phyloP scores from a whole-genome alignment of 2,797 vertebrate genomes.

The Phoebastria nigripes region DNA sequence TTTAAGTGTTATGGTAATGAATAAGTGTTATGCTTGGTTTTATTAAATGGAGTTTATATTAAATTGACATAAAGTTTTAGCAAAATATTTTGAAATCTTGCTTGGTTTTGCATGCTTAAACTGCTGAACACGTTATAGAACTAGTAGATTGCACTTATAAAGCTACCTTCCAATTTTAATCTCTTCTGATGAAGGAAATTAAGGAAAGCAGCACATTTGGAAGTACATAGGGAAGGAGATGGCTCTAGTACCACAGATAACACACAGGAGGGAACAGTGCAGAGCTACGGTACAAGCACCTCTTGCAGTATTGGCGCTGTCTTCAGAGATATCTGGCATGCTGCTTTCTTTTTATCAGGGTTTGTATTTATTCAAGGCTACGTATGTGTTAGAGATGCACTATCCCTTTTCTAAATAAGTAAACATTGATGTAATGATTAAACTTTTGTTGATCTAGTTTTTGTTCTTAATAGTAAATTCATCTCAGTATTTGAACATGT shows the following conservation, averaged over 20 bases:
- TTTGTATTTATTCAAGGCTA: slow-evolving; percentile 87
- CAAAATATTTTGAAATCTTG: background rate
- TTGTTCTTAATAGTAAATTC: background rate
- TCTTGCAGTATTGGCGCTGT: slow-evolving; percentile 87
- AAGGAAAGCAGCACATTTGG: slow-evolving; percentile 98
- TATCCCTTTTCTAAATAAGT: slow-evolving; percentile 72
- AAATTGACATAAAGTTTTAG: background rate
- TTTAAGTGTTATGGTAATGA: background rate
- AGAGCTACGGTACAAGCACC: slow-evolving; percentile 81
- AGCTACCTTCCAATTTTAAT: slow-evolving; percentile 77
- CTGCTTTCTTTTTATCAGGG: slow-evolving; percentile 97
- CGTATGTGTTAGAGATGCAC: slow-evolving; percentile 70
- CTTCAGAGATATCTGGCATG: slow-evolving; percentile 98
- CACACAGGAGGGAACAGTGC: slow-evolving; percentile 91
- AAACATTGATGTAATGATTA: slow-evolving; percentile 35
- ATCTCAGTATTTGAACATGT: background rate
- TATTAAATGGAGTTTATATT: background rate
- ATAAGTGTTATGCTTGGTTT: background rate
- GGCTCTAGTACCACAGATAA: slow-evolving; percentile 99
- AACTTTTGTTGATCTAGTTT: background rate
- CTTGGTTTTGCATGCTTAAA: slow-evolving; percentile 59
- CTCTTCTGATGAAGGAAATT: slow-evolving; percentile 94
- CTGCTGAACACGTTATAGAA: slow-evolving; percentile 34
- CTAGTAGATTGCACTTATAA: slow-evolving; percentile 64
- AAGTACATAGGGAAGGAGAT: slow-evolving; percentile 98